These are phyloP conservation scores for Leucopternis melanops DNA, from an alignment of 2,113 vertebrate species.

Conservation along the genomic window DNA sequence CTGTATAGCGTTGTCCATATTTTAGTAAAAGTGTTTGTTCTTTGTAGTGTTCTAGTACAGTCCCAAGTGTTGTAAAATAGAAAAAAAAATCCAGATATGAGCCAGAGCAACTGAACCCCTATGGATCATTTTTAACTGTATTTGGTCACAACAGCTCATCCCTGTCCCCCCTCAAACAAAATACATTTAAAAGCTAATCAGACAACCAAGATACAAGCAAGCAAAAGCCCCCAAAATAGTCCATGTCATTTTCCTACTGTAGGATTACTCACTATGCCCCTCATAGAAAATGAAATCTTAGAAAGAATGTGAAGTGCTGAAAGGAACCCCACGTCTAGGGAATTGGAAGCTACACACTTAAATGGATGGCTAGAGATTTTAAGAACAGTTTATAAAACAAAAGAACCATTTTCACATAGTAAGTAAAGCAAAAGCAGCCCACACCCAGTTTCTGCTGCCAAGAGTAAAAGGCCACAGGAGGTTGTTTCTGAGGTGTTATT, in stretches of 20 bases:
- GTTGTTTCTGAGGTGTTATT: constrained; percentile 45
- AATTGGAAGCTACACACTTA: background rate
- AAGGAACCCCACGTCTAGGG: background rate
- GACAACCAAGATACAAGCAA: background rate
- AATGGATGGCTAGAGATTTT: background rate
- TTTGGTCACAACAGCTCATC: background rate
- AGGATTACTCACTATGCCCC: background rate
- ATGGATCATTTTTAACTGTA: background rate
- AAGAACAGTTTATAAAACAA: constrained; percentile 8
- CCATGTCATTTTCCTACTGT: background rate
- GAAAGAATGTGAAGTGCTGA: background rate
- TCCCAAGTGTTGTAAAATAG: background rate
- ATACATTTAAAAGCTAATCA: background rate
- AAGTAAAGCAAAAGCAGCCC: background rate
- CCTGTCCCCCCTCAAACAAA: background rate
- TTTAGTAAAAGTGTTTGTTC: background rate
- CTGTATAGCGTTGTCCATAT: background rate
- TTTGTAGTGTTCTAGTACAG: background rate
- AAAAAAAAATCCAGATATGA: background rate
- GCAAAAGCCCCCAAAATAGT: background rate
- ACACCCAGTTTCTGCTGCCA: background rate
- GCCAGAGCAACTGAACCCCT: background rate
- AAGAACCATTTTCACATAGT: background rate
- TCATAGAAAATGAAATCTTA: background rate
- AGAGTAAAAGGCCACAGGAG: constrained; percentile 44